Evolutionary conservation across 1,140 invertebrate genomes (phyloP).

Genomic region (Drosophila leontia): DNA sequence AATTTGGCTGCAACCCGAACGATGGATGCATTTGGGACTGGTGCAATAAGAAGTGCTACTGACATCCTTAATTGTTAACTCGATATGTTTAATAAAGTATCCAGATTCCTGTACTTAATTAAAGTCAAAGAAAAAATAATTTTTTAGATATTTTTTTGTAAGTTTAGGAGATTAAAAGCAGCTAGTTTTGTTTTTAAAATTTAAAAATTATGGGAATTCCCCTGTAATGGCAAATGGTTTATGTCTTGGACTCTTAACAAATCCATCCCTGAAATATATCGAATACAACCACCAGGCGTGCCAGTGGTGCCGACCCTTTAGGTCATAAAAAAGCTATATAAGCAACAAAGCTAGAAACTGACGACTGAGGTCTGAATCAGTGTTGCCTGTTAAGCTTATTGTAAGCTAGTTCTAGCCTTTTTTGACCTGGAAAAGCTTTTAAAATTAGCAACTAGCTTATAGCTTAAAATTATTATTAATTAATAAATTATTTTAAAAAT

Average conservation of each 20-base stretch:
- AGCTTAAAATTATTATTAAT: too few relatives aligned
- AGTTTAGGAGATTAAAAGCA: not conserved
- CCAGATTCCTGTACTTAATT: not conserved
- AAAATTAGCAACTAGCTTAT: too few relatives aligned
- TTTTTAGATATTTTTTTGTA: too few relatives aligned
- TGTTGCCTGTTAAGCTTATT: too few relatives aligned
- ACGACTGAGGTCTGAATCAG: too few relatives aligned
- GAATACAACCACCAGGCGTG: not conserved
- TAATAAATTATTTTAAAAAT: too few relatives aligned
- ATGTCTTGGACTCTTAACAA: not conserved
- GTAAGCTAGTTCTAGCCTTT: too few relatives aligned
- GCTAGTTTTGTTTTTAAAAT: not conserved
- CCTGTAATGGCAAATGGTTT: not conserved
- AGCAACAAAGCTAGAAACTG: too few relatives aligned
- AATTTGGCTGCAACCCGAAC: constrained; percentile 53
- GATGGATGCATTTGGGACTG: constrained; percentile 73
- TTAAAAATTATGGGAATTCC: not conserved
- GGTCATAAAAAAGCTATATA: too few relatives aligned
- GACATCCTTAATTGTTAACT: not conserved
- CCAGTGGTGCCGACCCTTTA: too few relatives aligned
- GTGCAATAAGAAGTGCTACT: constrained; percentile 58
- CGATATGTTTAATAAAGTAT: not conserved
- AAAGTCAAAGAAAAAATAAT: not conserved
- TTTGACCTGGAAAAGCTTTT: too few relatives aligned
- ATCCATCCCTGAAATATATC: not conserved